Conservation (phyloP, 2,797 vertebrate genomes). For the Anabacerthia variegaticeps region DNA sequence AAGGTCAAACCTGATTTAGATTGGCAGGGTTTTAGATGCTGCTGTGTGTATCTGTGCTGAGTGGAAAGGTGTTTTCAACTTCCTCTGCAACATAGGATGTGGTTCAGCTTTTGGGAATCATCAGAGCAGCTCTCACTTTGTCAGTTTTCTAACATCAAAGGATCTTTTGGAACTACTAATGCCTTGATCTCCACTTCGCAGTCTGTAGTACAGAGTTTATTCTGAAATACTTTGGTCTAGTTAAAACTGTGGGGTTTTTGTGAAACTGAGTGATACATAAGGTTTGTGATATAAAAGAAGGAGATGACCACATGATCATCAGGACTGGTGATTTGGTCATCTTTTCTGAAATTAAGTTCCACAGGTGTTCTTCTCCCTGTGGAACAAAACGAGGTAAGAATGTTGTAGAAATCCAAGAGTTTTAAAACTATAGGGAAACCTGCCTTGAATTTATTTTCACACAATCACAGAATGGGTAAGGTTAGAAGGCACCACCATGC, state of each 20-base stretch:
- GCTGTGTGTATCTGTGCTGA: neutral
- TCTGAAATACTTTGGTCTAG: constrained; percentile 24
- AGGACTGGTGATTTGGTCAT: neutral
- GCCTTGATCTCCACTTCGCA: constrained; percentile 50
- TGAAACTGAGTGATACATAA: neutral
- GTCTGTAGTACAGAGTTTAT: constrained; percentile 12
- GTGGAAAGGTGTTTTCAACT: constrained; percentile 23
- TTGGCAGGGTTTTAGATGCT: neutral
- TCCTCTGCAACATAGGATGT: constrained; percentile 16
- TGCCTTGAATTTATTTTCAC: neutral
- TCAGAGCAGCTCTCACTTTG: constrained; percentile 30
- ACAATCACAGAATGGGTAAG: neutral
- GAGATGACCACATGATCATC: neutral
- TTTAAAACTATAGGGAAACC: neutral
- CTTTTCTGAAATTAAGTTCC: neutral
- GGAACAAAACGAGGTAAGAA: neutral
- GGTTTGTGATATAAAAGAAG: neutral
- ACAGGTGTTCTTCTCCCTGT: neutral
- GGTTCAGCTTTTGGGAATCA: constrained; percentile 41
- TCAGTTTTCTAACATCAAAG: constrained; percentile 56
- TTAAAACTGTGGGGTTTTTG: constrained; percentile 39
- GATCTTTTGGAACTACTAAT: constrained; percentile 21
- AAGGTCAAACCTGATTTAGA: neutral
- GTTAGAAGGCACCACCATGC: neutral
- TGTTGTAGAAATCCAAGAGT: neutral